Percentiles rank a stretch among this genome's conserved stretches.
These are phyloP conservation scores for Drosophila rufa DNA, from an alignment of 1,140 invertebrate genomes.

Conservation along the genomic window DNA sequence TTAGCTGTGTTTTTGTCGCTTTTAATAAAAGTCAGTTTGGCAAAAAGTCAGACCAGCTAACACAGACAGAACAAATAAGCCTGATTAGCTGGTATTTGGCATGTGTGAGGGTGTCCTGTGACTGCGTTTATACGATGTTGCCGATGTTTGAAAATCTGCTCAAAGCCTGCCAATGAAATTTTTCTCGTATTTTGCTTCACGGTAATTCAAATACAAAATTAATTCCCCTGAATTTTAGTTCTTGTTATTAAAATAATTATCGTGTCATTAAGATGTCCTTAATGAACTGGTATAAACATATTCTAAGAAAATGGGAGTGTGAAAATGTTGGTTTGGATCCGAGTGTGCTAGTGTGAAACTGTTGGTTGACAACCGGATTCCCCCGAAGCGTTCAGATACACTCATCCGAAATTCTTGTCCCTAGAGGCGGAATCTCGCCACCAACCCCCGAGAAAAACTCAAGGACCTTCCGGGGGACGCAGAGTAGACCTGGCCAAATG, in stretches of 20 bases:
- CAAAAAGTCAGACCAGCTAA: conserved; percentile 68
- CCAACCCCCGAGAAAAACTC: neutral
- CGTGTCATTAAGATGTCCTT: no score
- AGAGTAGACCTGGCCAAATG: conserved; percentile 6
- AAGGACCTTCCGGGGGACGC: neutral
- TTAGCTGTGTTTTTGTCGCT: conserved; percentile 62
- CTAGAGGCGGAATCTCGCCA: no score
- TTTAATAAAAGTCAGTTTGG: conserved; percentile 78
- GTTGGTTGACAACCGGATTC: neutral
- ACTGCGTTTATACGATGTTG: conserved; percentile 3
- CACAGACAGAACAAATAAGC: conserved; percentile 70
- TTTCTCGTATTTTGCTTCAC: neutral
- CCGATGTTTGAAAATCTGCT: neutral
- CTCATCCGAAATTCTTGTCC: neutral
- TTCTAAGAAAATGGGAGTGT: neutral
- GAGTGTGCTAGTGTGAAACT: neutral
- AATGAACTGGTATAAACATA: neutral
- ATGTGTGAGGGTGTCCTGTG: conserved; percentile 5
- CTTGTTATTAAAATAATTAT: neutral
- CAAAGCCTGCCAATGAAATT: neutral
- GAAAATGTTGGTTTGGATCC: neutral
- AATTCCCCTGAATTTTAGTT: neutral
- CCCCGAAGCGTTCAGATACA: neutral
- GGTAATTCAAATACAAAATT: neutral
- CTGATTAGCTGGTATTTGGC: conserved; percentile 70